Conservation (phyloP, 2,888 invertebrate genomes). For the Silvanus unidentatus region DNA sequence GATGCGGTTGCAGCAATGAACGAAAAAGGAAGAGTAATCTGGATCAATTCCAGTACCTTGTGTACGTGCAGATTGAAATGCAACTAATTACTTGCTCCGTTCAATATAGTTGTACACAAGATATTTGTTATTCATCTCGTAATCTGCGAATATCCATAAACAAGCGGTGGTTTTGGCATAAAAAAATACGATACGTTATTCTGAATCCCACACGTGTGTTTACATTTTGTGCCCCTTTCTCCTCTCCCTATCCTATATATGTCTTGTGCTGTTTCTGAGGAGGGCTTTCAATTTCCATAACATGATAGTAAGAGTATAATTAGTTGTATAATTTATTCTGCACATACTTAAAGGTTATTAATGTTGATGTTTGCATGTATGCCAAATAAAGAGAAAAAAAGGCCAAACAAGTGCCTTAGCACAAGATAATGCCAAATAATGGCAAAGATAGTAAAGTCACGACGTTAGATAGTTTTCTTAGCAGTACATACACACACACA, state of each 20-base stretch:
- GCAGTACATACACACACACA: slow-evolving; percentile 9
- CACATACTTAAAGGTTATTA: slow-evolving; percentile 28
- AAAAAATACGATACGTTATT: too few species aligned
- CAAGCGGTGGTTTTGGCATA: too few species aligned
- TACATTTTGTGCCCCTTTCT: slow-evolving; percentile 5
- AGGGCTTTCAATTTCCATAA: slow-evolving; percentile 23
- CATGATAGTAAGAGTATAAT: slow-evolving; percentile 26
- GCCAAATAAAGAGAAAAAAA: slow-evolving; percentile 20
- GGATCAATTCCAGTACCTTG: too few species aligned
- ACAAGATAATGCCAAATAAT: slow-evolving; percentile 27
- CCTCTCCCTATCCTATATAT: background rate
- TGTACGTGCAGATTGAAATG: too few species aligned
- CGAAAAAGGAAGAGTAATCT: too few species aligned
- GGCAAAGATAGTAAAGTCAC: slow-evolving; percentile 26
- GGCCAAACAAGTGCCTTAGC: slow-evolving; percentile 10
- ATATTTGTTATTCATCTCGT: too few species aligned
- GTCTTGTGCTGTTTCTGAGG: background rate
- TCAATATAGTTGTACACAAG: too few species aligned
- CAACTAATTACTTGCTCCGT: too few species aligned
- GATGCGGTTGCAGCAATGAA: too few species aligned
- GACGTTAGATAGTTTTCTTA: slow-evolving; percentile 20
- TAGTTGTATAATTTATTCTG: slow-evolving; percentile 28
- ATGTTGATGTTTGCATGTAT: slow-evolving; percentile 29
- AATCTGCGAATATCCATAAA: too few species aligned
- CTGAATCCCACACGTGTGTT: too few species aligned